These are phyloP conservation scores for Littorina saxatilis DNA, from an alignment of 1,140 invertebrate genomes.

Conservation along the genomic window DNA sequence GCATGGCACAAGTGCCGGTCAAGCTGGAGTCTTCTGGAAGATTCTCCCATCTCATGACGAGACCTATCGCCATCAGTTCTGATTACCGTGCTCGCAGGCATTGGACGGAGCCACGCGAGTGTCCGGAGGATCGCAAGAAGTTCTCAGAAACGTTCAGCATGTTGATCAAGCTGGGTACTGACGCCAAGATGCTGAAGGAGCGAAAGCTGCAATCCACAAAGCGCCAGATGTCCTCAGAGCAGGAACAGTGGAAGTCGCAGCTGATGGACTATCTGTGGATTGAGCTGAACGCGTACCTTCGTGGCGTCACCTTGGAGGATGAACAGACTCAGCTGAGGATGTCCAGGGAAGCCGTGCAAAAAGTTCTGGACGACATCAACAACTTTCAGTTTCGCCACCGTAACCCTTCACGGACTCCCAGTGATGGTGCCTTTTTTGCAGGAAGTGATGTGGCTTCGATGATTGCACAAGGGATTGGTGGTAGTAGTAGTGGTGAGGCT, in stretches of 20 bases:
- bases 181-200: conserved; percentile 77
- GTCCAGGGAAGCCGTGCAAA: conserved; percentile 83
- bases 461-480: conserved; percentile 19
- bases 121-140: conserved; percentile 77
- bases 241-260: conserved; percentile 90
- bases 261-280: conserved; percentile 93
- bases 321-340: conserved; percentile 87
- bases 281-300: conserved; percentile 89
- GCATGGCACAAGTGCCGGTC: conserved; percentile 7
- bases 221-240: conserved; percentile 86
- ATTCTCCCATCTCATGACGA: conserved; percentile 30
- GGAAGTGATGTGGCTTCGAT: conserved; percentile 4
- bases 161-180: conserved; percentile 84
- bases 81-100: conserved; percentile 49
- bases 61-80: conserved; percentile 43
- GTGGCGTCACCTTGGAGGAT: conserved; percentile 82
- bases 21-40: conserved; percentile 32
- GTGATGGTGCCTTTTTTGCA: conserved; percentile 16
- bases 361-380: conserved; percentile 85
- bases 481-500: conserved; percentile 33
- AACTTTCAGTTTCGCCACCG: conserved; percentile 81
- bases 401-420: background rate
- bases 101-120: conserved; percentile 64
- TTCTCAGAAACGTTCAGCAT: conserved; percentile 84
- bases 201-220: conserved; percentile 57